Evolutionary conservation across 2,113 vertebrate species (phyloP).

Genomic region (Saccopteryx leptura): DNA sequence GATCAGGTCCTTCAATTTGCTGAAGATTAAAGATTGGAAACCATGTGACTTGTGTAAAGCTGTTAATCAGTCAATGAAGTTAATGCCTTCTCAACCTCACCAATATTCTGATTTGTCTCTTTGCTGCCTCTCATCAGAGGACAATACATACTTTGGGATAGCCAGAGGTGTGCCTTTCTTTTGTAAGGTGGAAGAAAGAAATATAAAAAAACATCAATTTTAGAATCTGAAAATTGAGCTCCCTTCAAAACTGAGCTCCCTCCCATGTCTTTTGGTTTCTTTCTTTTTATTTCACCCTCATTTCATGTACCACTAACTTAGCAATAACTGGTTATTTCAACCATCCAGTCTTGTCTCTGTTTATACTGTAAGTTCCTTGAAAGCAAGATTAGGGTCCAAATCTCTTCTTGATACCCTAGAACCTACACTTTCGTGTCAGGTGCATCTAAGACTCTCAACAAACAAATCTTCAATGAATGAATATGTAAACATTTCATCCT

Average conservation of each 20-base stretch:
- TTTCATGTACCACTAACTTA: not conserved
- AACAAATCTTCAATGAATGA: constrained; percentile 25
- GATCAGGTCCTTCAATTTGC: not conserved
- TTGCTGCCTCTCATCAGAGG: not conserved
- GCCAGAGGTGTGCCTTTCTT: not conserved
- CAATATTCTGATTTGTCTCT: not conserved
- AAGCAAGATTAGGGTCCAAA: constrained; percentile 9
- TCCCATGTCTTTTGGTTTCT: constrained; percentile 5
- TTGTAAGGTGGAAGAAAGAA: not conserved
- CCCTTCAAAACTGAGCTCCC: constrained; percentile 10
- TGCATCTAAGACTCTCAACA: not conserved
- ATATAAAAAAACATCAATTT: not conserved
- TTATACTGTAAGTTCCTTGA: constrained; percentile 18
- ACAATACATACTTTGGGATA: not conserved
- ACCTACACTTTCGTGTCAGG: not conserved
- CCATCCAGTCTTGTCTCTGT: not conserved
- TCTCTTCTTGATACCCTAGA: not conserved
- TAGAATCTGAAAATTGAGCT: not conserved
- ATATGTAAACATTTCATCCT: constrained; percentile 44
- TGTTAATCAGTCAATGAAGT: not conserved
- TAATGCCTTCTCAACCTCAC: not conserved
- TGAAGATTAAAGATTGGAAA: constrained; percentile 18
- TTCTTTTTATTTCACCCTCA: constrained; percentile 47
- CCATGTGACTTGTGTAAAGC: not conserved
- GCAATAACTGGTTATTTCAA: not conserved